Evolutionary conservation across 2,888 invertebrate genomes (phyloP).

Genomic region (Lordiphosa andalusiaca): DNA sequence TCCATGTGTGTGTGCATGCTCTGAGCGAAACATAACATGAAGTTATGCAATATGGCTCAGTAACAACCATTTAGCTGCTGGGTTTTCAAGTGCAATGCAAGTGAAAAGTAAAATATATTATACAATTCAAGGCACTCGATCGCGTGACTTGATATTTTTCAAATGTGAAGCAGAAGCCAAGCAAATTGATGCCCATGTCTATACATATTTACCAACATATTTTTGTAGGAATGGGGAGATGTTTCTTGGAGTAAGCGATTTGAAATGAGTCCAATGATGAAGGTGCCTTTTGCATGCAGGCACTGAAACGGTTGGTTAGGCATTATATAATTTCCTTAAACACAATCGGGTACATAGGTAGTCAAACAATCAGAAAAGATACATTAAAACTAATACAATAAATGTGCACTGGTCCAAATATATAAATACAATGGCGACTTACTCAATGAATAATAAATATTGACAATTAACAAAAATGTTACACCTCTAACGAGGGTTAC

Average conservation of each 20-base stretch:
- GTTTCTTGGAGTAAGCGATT: background rate
- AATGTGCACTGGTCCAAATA: background rate
- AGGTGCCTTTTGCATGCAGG: background rate
- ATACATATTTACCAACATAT: too few relatives aligned
- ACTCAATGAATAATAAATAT: too few relatives aligned
- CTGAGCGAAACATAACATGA: background rate
- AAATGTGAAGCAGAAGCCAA: too few relatives aligned
- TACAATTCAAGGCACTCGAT: slow-evolving; percentile 34
- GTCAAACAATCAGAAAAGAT: background rate
- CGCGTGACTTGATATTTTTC: slow-evolving; percentile 33
- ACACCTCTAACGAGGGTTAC: too few relatives aligned
- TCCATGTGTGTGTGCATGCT: background rate
- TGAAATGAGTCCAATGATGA: background rate
- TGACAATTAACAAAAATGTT: too few relatives aligned
- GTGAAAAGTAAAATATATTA: slow-evolving; percentile 21
- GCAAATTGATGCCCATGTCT: too few relatives aligned
- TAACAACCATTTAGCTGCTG: slow-evolving; percentile 10
- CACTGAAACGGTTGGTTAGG: slow-evolving; percentile 2
- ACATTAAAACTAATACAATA: background rate
- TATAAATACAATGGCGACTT: too few relatives aligned
- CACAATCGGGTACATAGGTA: too few relatives aligned
- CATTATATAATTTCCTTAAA: background rate
- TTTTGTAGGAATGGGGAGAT: too few relatives aligned
- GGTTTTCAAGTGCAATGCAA: slow-evolving; percentile 28
- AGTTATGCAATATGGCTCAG: slow-evolving; percentile 51